These are phyloP conservation scores for Anneissia japonica DNA, from an alignment of 35 echinoderm and acorn worm genomes.

Conservation along the genomic window DNA sequence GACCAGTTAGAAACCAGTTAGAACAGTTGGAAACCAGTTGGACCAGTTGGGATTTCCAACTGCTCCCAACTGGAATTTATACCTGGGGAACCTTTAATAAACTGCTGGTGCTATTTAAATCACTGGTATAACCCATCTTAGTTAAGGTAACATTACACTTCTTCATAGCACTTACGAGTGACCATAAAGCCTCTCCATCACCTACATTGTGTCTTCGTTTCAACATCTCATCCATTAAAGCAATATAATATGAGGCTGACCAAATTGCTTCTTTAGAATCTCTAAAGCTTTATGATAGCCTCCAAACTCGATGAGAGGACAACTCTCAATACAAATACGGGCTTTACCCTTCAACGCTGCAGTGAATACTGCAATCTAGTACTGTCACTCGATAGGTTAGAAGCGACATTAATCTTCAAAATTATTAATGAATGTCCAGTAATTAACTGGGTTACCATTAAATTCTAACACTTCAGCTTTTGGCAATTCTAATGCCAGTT, in stretches of 20 bases:
- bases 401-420: slow-evolving; percentile 35
- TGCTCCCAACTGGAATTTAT: no score
- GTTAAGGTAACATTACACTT: slow-evolving; percentile 3
- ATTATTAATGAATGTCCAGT: slow-evolving; percentile 32
- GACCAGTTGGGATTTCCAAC: no score
- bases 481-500: slow-evolving; percentile 20
- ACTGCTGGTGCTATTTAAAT: background rate
- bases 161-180: background rate
- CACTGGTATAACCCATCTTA: background rate
- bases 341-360: slow-evolving; percentile 18
- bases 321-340: background rate
- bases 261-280: background rate
- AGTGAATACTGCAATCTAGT: background rate
- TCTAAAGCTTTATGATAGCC: background rate
- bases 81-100: background rate
- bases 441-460: slow-evolving; percentile 27
- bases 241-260: background rate
- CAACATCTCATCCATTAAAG: background rate
- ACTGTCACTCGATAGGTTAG: background rate
- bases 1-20: no score
- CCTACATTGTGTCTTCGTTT: background rate
- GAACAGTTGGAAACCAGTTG: no score
- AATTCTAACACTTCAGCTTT: slow-evolving; percentile 30
- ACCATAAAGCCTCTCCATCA: background rate
- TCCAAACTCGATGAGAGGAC: background rate